phyloP scores from a whole-genome alignment of 2,797 vertebrate genomes.

The Gallinago nigripennis region DNA sequence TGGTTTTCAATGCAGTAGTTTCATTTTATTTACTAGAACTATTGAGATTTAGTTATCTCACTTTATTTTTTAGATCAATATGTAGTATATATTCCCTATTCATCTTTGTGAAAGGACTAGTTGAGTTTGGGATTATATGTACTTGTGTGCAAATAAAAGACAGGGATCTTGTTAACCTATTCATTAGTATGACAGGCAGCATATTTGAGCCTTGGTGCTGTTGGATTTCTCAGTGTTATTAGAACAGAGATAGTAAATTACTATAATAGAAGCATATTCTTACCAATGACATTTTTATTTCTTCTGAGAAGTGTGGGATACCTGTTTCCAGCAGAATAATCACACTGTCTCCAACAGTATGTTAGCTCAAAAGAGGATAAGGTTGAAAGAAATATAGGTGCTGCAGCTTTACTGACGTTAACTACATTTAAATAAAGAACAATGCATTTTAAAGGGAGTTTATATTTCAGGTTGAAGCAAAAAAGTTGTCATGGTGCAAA shows the following conservation, averaged over 20 bases:
- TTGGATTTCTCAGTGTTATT: background rate
- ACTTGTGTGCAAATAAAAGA: background rate
- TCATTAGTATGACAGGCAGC: background rate
- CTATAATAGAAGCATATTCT: background rate
- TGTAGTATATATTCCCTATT: background rate
- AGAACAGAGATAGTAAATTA: background rate
- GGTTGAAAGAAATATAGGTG: background rate
- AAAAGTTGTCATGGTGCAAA: background rate
- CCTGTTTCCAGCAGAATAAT: constrained; percentile 63
- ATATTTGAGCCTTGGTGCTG: background rate
- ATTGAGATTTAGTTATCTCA: background rate
- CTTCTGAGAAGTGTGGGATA: constrained; percentile 46
- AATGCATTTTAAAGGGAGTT: background rate
- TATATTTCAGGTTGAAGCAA: background rate
- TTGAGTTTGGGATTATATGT: background rate
- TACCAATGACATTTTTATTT: constrained; percentile 57
- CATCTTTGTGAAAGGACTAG: background rate
- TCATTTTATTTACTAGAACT: background rate
- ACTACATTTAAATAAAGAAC: background rate
- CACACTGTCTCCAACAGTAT: constrained; percentile 36
- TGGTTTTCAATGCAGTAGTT: background rate
- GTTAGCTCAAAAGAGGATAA: constrained; percentile 34
- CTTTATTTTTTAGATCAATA: background rate
- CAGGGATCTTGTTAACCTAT: background rate
- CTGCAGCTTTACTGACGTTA: background rate